Evolutionary conservation across 2,888 invertebrate species (phyloP).

Genomic region (Arge pagana): DNA sequence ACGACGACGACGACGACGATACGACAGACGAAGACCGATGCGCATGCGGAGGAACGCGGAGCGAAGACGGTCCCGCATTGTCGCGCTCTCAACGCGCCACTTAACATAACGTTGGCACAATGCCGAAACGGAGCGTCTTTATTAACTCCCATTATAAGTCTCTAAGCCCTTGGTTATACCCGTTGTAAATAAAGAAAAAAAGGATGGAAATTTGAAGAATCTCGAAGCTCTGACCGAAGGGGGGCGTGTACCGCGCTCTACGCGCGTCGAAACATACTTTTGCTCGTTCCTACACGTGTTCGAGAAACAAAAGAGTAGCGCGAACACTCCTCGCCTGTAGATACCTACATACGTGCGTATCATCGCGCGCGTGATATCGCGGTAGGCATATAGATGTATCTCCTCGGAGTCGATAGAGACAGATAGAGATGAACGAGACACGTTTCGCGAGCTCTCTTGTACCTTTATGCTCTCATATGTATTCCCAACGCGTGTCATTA

Average conservation of each 20-base stretch:
- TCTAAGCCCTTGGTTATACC: not conserved
- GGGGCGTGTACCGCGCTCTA: not conserved
- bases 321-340: not conserved
- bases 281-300: not conserved
- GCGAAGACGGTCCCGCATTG: not conserved
- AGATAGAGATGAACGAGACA: no score
- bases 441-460: no score
- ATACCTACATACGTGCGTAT: not conserved
- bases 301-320: not conserved
- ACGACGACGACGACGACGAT: not conserved
- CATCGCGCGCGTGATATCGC: not conserved
- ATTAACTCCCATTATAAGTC: not conserved
- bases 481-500: no score
- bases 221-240: not conserved
- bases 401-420: no score
- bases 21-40: no score
- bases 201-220: slow-evolving; percentile 4
- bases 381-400: no score
- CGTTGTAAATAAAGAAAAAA: not conserved
- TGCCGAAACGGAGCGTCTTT: slow-evolving; percentile 8
- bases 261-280: not conserved
- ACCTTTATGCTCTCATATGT: no score
- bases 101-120: slow-evolving; percentile 6
- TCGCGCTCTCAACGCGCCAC: not conserved
- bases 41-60: no score